A percentile compares a stretch with the other conserved stretches of the same genome.
These are phyloP conservation scores for Andinoacara biseriatus DNA, from an alignment of 2,113 vertebrate genomes.

Conservation along the genomic window DNA sequence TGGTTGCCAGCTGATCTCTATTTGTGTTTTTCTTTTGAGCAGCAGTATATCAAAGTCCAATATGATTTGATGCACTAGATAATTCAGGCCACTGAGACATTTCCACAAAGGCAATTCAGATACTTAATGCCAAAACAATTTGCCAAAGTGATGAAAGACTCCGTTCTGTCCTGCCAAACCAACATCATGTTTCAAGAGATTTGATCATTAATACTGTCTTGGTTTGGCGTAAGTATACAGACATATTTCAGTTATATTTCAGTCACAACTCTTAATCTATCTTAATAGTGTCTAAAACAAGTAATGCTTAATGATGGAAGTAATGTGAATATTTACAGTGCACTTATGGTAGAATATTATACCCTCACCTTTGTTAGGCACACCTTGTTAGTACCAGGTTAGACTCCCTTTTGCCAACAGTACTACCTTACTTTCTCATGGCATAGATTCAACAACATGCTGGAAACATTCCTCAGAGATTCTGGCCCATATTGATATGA, in stretches of 20 bases:
- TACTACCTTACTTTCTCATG: too few relatives aligned
- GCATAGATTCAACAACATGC: too few relatives aligned
- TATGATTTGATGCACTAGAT: slow-evolving; percentile 14
- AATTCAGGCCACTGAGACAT: background rate
- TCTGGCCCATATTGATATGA: too few relatives aligned
- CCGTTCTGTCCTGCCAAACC: background rate
- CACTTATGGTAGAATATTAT: background rate
- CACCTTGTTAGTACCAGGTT: background rate
- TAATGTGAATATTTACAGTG: background rate
- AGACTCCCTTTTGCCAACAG: too few relatives aligned
- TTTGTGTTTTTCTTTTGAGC: background rate
- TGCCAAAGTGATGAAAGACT: slow-evolving; percentile 1
- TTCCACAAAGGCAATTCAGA: background rate
- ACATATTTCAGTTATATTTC: background rate
- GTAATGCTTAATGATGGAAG: background rate
- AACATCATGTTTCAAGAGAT: background rate
- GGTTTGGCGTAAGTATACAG: background rate
- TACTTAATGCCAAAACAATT: slow-evolving; percentile 12
- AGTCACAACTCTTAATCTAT: background rate
- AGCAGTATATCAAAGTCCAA: background rate
- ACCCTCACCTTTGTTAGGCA: background rate
- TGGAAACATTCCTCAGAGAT: too few relatives aligned
- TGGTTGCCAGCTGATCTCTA: background rate
- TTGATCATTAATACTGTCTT: background rate
- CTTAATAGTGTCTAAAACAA: background rate